Conservation (phyloP, 2,113 vertebrate species). For the Sinocyclocheilus rhinocerous region DNA sequence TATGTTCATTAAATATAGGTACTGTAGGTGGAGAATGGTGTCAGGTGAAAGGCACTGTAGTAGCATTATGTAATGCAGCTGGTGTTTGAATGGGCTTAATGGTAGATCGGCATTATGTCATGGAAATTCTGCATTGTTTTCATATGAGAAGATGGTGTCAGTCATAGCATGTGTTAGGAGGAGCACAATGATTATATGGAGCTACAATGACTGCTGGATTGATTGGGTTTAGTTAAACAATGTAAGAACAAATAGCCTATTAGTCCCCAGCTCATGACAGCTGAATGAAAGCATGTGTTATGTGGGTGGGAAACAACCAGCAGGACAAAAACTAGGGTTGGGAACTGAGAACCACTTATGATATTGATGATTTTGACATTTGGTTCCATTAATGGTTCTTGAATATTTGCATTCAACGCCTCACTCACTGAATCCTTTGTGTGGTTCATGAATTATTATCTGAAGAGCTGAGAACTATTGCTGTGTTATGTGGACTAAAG, state of each 20-base stretch:
- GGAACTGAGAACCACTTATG: background rate
- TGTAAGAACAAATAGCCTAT: background rate
- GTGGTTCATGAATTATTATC: background rate
- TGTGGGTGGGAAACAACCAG: background rate
- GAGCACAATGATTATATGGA: background rate
- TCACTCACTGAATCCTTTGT: background rate
- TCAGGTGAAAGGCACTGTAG: background rate
- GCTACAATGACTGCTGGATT: background rate
- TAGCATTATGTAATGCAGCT: background rate
- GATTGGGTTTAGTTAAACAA: background rate
- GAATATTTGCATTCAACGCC: background rate
- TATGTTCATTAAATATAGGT: background rate
- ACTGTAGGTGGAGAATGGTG: background rate
- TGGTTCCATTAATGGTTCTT: background rate
- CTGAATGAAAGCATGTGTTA: background rate
- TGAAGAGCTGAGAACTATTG: background rate
- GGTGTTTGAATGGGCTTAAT: slow-evolving; percentile 1
- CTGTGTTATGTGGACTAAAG: background rate
- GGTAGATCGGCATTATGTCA: background rate
- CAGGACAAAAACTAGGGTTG: background rate
- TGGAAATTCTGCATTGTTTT: slow-evolving; percentile 19
- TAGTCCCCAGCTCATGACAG: background rate
- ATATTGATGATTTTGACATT: background rate
- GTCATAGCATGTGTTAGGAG: background rate
- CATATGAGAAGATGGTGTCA: background rate